A percentile compares a stretch with the other conserved stretches of the same genome.
Conservation (phyloP, 2,888 invertebrate species). For the Opisthograptis luteolata region DNA sequence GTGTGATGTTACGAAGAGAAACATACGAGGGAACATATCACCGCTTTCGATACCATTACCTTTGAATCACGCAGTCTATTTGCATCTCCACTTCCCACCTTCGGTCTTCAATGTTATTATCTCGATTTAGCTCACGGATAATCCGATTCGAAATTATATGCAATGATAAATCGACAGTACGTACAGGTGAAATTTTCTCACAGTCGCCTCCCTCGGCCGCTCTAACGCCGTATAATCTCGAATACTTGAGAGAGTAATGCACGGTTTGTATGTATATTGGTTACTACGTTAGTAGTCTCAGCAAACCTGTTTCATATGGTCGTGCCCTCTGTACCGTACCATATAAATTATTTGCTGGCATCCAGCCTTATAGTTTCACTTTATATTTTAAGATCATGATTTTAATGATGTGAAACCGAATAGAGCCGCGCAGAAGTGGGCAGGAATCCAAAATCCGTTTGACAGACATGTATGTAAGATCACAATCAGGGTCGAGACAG, state of each 20-base stretch:
- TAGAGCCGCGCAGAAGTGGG: constrained; percentile 30
- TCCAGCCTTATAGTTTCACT: constrained; percentile 72
- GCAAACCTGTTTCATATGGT: constrained; percentile 73
- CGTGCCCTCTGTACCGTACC: constrained; percentile 77
- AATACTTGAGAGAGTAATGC: constrained; percentile 69
- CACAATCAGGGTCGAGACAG: constrained; percentile 40
- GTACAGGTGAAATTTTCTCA: constrained; percentile 80
- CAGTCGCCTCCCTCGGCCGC: constrained; percentile 57
- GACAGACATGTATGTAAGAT: constrained; percentile 38
- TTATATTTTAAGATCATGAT: constrained; percentile 63
- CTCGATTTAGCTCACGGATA: constrained; percentile 39
- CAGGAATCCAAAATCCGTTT: constrained; percentile 28
- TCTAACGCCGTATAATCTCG: constrained; percentile 68
- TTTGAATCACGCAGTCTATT: constrained; percentile 43
- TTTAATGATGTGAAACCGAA: constrained; percentile 49
- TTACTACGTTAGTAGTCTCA: constrained; percentile 78
- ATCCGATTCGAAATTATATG: constrained; percentile 43
- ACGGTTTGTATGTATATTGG: constrained; percentile 78
- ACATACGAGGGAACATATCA: constrained; percentile 49
- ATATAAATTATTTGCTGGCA: constrained; percentile 60
- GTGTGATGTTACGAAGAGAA: constrained; percentile 70
- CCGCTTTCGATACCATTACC: constrained; percentile 54
- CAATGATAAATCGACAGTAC: constrained; percentile 55
- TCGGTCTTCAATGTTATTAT: constrained; percentile 35
- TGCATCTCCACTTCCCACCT: constrained; percentile 34